Evolutionary conservation across 1,140 invertebrate species (phyloP).

Genomic region (Meloidogyne chitwoodi): DNA sequence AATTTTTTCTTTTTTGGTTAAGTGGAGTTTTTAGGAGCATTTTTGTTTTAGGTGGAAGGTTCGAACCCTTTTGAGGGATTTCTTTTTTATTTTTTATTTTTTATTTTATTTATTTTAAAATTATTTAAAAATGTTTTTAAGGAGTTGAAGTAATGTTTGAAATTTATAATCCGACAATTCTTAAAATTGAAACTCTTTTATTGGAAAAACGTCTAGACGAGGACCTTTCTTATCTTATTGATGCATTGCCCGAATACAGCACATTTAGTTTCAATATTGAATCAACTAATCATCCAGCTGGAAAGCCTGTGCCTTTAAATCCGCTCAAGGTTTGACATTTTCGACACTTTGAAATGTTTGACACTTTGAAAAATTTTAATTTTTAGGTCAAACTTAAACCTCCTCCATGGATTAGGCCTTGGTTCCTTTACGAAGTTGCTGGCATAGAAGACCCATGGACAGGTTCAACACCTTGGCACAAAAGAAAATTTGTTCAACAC

Average conservation of each 20-base stretch:
- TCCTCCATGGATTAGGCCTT: constrained; percentile 54
- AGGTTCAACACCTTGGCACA: constrained; percentile 50
- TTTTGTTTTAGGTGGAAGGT: not conserved
- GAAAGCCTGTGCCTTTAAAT: constrained; percentile 78
- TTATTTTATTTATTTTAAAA: not conserved
- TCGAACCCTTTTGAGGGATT: not conserved
- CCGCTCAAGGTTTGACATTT: constrained; percentile 69
- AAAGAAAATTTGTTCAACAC: constrained; percentile 46
- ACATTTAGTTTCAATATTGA: constrained; percentile 90
- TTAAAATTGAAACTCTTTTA: constrained; percentile 79
- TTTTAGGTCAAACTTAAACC: constrained; percentile 55
- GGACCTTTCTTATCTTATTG: constrained; percentile 80
- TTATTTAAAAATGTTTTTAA: constrained; percentile 39
- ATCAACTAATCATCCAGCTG: constrained; percentile 72
- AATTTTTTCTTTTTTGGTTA: not conserved
- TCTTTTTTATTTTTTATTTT: not conserved
- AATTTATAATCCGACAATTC: constrained; percentile 86
- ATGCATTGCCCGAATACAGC: constrained; percentile 85
- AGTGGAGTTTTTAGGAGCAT: not conserved
- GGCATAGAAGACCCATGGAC: constrained; percentile 56
- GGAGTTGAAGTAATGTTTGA: constrained; percentile 83
- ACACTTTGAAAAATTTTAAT: not conserved
- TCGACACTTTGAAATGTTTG: not conserved
- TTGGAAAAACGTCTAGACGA: constrained; percentile 90
- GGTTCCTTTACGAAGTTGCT: constrained; percentile 46